Evolutionary conservation across 2,888 invertebrate genomes (phyloP).

Genomic region (Euproctis similis): DNA sequence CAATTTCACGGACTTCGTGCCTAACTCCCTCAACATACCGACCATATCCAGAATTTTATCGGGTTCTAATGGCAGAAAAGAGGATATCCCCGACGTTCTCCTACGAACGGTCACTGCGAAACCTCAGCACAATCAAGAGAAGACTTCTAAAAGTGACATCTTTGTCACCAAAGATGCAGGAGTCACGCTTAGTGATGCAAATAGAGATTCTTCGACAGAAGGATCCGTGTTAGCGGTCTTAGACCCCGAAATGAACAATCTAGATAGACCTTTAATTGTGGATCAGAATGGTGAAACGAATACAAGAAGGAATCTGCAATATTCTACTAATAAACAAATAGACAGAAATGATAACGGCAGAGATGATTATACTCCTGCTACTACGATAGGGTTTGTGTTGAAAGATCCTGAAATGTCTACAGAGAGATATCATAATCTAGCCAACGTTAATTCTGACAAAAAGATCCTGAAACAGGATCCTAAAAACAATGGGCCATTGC

Average conservation of each 20-base stretch:
- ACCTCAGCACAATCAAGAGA: conserved; percentile 63
- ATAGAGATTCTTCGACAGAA: conserved; percentile 63
- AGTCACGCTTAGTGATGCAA: conserved; percentile 61
- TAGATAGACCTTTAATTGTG: conserved; percentile 66
- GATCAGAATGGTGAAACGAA: conserved; percentile 71
- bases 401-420: conserved; percentile 71
- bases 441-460: conserved; percentile 75
- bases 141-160: conserved; percentile 60
- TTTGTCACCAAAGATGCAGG: conserved; percentile 61
- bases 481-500: conserved; percentile 53
- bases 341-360: conserved; percentile 56
- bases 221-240: conserved; percentile 65
- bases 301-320: conserved; percentile 67
- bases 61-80: conserved; percentile 89
- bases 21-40: conserved; percentile 83
- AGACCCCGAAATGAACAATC: conserved; percentile 70
- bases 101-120: conserved; percentile 80
- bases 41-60: conserved; percentile 90
- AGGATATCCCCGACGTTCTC: conserved; percentile 86
- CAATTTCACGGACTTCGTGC: conserved; percentile 79
- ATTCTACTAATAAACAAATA: conserved; percentile 58
- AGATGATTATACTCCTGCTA: conserved; percentile 59
- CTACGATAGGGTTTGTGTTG: conserved; percentile 63
- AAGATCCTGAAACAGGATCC: conserved; percentile 59
- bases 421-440: conserved; percentile 75